These are phyloP conservation scores for Poliocrania exsul DNA, from an alignment of 2,797 vertebrate species.

Conservation along the genomic window DNA sequence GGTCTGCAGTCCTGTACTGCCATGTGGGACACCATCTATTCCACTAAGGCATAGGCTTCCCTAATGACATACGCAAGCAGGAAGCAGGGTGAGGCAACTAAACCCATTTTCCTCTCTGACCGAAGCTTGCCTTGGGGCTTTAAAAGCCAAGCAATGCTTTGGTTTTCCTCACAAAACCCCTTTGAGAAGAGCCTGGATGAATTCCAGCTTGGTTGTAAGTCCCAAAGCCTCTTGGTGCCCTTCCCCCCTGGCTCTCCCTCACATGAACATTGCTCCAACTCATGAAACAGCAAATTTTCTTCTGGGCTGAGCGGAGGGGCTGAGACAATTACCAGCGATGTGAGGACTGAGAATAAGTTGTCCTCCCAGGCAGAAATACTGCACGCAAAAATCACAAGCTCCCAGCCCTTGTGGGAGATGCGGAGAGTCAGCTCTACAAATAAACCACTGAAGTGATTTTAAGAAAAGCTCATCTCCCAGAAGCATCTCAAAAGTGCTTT, in stretches of 20 bases:
- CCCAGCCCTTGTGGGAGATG: not conserved
- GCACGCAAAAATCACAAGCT: not conserved
- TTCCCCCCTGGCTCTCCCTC: not conserved
- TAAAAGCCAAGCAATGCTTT: not conserved
- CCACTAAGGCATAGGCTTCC: fast-evolving
- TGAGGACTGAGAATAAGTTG: not conserved
- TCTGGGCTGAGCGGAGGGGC: not conserved
- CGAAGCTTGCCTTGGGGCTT: not conserved
- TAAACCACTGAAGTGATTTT: slow-evolving; percentile 24
- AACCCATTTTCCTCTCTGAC: slow-evolving; percentile 20
- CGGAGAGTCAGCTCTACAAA: not conserved
- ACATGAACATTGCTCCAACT: not conserved
- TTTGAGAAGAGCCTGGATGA: slow-evolving; percentile 44
- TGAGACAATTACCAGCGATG: not conserved
- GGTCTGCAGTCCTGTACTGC: not conserved
- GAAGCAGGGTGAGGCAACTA: not conserved
- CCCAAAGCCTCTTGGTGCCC: not conserved
- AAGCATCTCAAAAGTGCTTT: slow-evolving; percentile 26
- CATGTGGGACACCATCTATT: fast-evolving
- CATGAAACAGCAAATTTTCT: slow-evolving; percentile 46
- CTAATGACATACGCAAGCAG: not conserved
- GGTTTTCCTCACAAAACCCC: slow-evolving; percentile 51
- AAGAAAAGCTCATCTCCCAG: slow-evolving; percentile 3
- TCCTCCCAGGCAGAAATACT: not conserved
- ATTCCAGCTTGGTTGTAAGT: slow-evolving; percentile 16